These are phyloP conservation scores for Ceratitis capitata DNA, from an alignment of 1,140 invertebrate species.

Conservation along the genomic window DNA sequence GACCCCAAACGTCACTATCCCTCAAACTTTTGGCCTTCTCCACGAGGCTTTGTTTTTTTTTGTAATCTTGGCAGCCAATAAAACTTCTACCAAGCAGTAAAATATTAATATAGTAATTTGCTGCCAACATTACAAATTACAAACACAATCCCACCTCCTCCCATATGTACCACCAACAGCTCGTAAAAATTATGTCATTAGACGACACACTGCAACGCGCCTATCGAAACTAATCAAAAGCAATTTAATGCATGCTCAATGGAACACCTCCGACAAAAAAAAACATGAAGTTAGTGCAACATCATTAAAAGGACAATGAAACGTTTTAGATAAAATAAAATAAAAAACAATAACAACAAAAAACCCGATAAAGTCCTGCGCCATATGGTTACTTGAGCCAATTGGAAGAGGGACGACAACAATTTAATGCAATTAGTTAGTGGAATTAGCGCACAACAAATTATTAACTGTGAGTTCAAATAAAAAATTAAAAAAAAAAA, in stretches of 20 bases:
- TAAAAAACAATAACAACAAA: not conserved
- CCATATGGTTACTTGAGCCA: slow-evolving; percentile 37
- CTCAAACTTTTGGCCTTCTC: too few relatives aligned
- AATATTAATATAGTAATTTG: too few relatives aligned
- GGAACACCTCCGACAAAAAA: not conserved
- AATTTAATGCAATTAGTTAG: slow-evolving; percentile 32
- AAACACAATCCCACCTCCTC: too few relatives aligned
- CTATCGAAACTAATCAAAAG: slow-evolving; percentile 15
- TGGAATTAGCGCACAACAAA: not conserved
- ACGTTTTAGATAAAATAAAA: slow-evolving; percentile 36
- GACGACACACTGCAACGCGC: not conserved
- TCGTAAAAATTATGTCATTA: slow-evolving; percentile 28
- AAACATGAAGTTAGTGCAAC: not conserved
- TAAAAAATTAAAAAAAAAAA: not conserved
- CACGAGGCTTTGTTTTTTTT: too few relatives aligned
- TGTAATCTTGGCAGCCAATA: too few relatives aligned
- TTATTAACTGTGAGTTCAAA: not conserved
- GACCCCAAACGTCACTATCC: too few relatives aligned
- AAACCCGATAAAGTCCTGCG: not conserved
- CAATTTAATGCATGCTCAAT: slow-evolving; percentile 34
- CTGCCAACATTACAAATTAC: too few relatives aligned
- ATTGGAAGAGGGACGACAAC: not conserved
- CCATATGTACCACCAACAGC: not conserved
- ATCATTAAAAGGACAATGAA: not conserved
- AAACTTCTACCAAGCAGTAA: too few relatives aligned